Conservation (phyloP, 2,888 invertebrate genomes). For the Panopea generosa region DNA sequence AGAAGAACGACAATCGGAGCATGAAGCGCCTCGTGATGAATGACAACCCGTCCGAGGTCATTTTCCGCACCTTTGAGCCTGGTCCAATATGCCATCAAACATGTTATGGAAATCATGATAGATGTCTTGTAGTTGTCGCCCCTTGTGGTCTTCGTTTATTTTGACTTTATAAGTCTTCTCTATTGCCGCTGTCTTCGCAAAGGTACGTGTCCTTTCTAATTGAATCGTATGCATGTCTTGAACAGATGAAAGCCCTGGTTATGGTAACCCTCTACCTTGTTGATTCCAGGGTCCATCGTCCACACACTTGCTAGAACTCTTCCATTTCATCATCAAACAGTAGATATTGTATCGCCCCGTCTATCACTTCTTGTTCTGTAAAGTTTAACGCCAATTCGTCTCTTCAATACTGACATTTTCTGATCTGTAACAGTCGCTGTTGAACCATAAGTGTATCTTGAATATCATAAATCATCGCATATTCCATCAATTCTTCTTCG, state of each 20-base stretch:
- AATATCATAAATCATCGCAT: background rate
- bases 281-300: conserved; percentile 6
- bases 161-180: conserved; percentile 14
- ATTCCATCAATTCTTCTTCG: background rate
- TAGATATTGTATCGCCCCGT: background rate
- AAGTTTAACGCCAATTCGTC: background rate
- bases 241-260: background rate
- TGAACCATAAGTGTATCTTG: too few relatives aligned
- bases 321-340: conserved; percentile 10
- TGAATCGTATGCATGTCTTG: conserved; percentile 3
- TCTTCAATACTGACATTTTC: background rate
- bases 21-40: conserved; percentile 33
- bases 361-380: conserved; percentile 9
- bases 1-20: conserved; percentile 48
- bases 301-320: background rate
- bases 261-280: background rate
- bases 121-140: conserved; percentile 7
- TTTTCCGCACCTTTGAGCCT: conserved; percentile 13
- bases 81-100: conserved; percentile 15
- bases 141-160: conserved; percentile 3
- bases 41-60: conserved; percentile 30
- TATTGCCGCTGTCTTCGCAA: conserved; percentile 14
- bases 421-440: background rate
- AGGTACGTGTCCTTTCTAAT: conserved; percentile 14
- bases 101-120: conserved; percentile 8